phyloP scores from a whole-genome alignment of 1,140 invertebrate species.

The Archivesica marissinica region DNA sequence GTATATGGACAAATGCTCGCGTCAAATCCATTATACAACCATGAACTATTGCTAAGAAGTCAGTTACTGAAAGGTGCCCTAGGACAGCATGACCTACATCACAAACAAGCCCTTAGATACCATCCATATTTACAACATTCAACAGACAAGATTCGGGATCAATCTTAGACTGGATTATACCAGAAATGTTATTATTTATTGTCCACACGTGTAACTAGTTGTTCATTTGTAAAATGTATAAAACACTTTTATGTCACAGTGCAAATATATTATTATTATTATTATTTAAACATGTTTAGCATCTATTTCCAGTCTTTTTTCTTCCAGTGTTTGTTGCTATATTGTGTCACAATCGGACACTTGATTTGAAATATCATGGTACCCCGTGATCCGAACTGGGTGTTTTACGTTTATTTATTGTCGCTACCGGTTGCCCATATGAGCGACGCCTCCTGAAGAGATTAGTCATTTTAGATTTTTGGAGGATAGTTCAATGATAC shows the following conservation, averaged over 20 bases:
- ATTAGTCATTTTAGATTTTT: too few species aligned
- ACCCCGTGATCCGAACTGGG: too few species aligned
- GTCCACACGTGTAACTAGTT: not conserved
- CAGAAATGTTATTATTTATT: not conserved
- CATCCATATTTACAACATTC: constrained; percentile 56
- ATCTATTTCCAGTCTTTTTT: not conserved
- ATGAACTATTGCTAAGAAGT: constrained; percentile 54
- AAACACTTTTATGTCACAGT: not conserved
- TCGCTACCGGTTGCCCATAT: too few species aligned
- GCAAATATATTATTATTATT: too few species aligned
- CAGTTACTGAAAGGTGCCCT: constrained; percentile 55
- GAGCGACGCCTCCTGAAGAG: too few species aligned
- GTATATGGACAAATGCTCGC: constrained; percentile 53
- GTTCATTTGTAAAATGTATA: not conserved
- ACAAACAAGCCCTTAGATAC: constrained; percentile 30
- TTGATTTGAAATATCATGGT: constrained; percentile 22
- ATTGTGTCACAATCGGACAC: not conserved
- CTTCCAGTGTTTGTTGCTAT: not conserved
- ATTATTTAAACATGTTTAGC: not conserved
- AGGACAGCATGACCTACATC: not conserved
- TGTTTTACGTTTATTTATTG: too few species aligned
- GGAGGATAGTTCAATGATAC: too few species aligned
- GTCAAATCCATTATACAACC: constrained; percentile 52
- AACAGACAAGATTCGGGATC: constrained; percentile 49
- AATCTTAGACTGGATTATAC: constrained; percentile 37